These are phyloP conservation scores for Sussaba pulchella DNA, from an alignment of 2,888 invertebrate genomes.

Conservation along the genomic window DNA sequence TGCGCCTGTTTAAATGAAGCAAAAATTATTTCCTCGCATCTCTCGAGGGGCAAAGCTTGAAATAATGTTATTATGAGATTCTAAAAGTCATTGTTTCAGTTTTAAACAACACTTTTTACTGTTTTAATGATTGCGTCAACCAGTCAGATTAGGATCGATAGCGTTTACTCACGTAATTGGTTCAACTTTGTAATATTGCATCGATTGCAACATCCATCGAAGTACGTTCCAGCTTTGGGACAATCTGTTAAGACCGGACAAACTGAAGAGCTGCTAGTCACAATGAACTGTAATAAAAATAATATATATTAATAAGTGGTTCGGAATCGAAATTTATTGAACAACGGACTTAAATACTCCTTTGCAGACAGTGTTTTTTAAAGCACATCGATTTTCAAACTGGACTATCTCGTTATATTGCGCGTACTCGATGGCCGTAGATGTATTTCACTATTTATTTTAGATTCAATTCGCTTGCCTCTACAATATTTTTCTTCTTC, in stretches of 20 bases:
- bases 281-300: conserved; percentile 83
- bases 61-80: not conserved
- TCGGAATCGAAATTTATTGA: too few relatives aligned
- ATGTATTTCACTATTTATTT: too few relatives aligned
- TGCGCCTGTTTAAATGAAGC: conserved; percentile 79
- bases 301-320: too few relatives aligned
- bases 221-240: conserved; percentile 85
- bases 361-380: too few relatives aligned
- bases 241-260: conserved; percentile 89
- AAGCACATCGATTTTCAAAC: too few relatives aligned
- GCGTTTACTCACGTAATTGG: conserved; percentile 83
- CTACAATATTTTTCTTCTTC: too few relatives aligned
- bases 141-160: too few relatives aligned
- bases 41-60: not conserved
- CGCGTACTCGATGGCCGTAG: too few relatives aligned
- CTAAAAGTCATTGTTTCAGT: not conserved
- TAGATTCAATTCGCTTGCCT: too few relatives aligned
- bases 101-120: not conserved
- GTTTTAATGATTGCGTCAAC: too few relatives aligned
- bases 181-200: conserved; percentile 86
- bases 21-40: not conserved
- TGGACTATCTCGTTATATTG: too few relatives aligned
- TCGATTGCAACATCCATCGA: conserved; percentile 89
- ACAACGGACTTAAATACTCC: too few relatives aligned
- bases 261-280: conserved; percentile 85